A percentile compares a stretch with the other conserved stretches of the same genome.
These are phyloP conservation scores for Neomorphus geoffroyi DNA, from an alignment of 2,797 vertebrate species.

Conservation along the genomic window DNA sequence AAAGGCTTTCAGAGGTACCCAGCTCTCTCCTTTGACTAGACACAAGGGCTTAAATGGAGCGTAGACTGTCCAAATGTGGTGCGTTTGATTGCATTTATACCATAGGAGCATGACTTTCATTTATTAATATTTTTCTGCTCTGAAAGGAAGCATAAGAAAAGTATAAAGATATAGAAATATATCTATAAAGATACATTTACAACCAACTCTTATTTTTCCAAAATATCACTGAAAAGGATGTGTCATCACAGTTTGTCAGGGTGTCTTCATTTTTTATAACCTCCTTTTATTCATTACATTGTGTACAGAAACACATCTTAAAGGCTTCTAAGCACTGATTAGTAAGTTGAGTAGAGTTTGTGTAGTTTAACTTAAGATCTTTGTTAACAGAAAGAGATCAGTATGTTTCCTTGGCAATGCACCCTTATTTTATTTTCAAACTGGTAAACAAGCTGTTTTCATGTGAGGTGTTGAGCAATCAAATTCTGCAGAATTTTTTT, in stretches of 20 bases:
- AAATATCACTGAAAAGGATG: background rate
- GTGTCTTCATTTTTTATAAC: background rate
- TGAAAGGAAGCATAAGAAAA: background rate
- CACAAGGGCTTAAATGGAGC: background rate
- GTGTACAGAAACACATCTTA: background rate
- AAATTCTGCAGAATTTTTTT: background rate
- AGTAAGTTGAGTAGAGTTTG: background rate
- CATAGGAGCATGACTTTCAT: background rate
- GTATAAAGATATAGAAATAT: background rate
- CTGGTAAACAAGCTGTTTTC: background rate
- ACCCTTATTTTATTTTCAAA: background rate
- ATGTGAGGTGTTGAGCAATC: background rate
- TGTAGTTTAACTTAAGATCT: background rate
- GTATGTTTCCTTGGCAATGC: background rate
- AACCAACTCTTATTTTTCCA: background rate
- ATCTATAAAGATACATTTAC: background rate
- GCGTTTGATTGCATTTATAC: background rate
- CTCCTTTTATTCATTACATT: background rate
- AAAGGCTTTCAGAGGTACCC: background rate
- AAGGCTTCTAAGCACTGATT: background rate
- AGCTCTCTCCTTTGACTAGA: background rate
- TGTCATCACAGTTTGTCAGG: background rate
- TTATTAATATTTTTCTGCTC: background rate
- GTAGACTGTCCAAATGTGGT: background rate
- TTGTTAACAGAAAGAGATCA: background rate